phyloP scores from a whole-genome alignment of 2,797 vertebrate species.

The Martes flavigula region DNA sequence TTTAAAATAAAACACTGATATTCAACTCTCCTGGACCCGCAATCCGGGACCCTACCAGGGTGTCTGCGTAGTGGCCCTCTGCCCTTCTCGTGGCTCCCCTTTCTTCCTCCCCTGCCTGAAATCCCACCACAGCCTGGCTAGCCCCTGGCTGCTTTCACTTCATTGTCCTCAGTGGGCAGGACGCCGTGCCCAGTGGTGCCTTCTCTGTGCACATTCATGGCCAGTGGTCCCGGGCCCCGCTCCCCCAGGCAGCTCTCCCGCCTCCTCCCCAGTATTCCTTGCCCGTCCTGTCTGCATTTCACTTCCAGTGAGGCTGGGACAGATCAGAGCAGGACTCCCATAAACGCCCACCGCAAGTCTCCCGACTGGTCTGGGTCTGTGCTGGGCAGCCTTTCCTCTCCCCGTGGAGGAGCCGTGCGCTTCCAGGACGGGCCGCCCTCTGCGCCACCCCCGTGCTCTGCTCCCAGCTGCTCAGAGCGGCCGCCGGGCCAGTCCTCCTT shows the following conservation, averaged over 20 bases:
- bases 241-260: too few relatives aligned
- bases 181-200: accelerated
- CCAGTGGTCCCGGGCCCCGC: neutral
- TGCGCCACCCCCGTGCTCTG: too few relatives aligned
- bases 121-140: neutral
- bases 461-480: neutral
- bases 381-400: neutral
- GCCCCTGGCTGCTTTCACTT: too few relatives aligned
- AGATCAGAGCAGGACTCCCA: neutral
- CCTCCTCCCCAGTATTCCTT: neutral
- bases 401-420: neutral
- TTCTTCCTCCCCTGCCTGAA: neutral
- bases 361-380: neutral
- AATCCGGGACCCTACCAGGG: neutral
- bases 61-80: too few relatives aligned
- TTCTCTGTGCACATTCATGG: neutral
- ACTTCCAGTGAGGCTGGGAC: neutral
- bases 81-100: accelerated
- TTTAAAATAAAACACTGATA: neutral
- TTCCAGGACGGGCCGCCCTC: neutral
- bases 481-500: neutral
- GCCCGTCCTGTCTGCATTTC: accelerated
- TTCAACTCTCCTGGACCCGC: neutral
- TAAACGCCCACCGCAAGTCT: accelerated
- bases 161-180: too few relatives aligned